Percentiles rank a stretch among this genome's conserved stretches.
Evolutionary conservation across 2,113 vertebrate genomes (phyloP).

Genomic region (Eptatretus burgeri): DNA sequence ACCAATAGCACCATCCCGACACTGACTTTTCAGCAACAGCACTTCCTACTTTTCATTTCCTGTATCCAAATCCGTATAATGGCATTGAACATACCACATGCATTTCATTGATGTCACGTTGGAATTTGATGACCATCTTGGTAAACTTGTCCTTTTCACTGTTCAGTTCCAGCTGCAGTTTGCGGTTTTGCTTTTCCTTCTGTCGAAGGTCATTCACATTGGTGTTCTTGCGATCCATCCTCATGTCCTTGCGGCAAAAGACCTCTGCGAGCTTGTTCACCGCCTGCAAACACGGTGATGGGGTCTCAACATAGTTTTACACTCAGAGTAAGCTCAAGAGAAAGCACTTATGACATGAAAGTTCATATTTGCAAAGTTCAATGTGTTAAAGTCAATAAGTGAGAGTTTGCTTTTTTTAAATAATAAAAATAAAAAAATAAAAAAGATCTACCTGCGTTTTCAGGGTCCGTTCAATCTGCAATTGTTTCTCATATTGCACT

Average conservation of each 20-base stretch:
- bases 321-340: neutral
- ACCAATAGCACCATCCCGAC: too few species aligned
- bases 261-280: slow-evolving; percentile 95
- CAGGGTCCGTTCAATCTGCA: slow-evolving; percentile 60
- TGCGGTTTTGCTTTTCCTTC: slow-evolving; percentile 92
- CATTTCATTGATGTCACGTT: slow-evolving; percentile 84
- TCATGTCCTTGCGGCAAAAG: slow-evolving; percentile 63
- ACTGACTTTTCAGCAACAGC: too few species aligned
- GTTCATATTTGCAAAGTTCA: neutral
- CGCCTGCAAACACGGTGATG: slow-evolving; percentile 24
- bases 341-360: too few species aligned
- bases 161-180: slow-evolving; percentile 71
- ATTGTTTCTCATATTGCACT: slow-evolving; percentile 53
- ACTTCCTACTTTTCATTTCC: too few species aligned
- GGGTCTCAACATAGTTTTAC: neutral
- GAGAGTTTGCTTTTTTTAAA: neutral
- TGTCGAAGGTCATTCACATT: slow-evolving; percentile 68
- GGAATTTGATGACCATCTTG: slow-evolving; percentile 83
- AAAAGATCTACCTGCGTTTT: slow-evolving; percentile 49
- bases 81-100: slow-evolving; percentile 31
- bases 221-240: slow-evolving; percentile 37
- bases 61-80: too few species aligned
- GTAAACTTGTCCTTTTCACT: slow-evolving; percentile 82
- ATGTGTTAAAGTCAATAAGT: neutral
- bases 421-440: neutral